Evolutionary conservation across 1,140 invertebrate genomes (phyloP), one percentile per base, ranked within the genome.

Genomic region (Apolygus lucorum): DNA sequence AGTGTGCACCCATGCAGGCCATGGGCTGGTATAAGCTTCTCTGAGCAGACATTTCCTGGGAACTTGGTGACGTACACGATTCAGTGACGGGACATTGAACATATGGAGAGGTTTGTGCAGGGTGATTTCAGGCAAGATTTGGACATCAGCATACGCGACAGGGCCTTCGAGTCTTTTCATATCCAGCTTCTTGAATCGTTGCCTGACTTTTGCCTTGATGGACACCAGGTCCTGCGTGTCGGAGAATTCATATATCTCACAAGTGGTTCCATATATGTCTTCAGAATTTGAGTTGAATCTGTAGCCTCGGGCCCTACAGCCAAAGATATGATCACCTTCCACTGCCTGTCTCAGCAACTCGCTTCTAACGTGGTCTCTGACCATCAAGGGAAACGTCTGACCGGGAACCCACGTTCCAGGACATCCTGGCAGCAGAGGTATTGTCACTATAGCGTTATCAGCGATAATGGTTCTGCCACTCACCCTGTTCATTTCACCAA

Each of bases 1-100:
- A 69, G 84, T 83, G 78, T 88, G 87, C 11, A 91, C 85, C 85
- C 84, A 85, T 25, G 76, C 75, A 69, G 84, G 84, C 84, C 84
- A 86, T 52, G 79, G 77, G 65, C 83, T 84, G 49, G 80, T 68
- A 4, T 75, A 70, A 42, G 84, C 78, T 73, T 85, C 84, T 67
- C 79, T 71, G 54, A 75, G 75, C 54, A 77, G 54, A 26, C 49
- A 72, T 11, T 49, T 11, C 67, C 71, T 73, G 49, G 28, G 54
- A 25, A 59, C 2, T 13, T 63, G 1, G 22, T 52, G 69, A 63
- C 52, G 13, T 28, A 67, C 70, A 24, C 67, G 69, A 62, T 74
- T 65, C n/a, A 74, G 63, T 26, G 70, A 71, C 13, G 11, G 28
- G n/a, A 68, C 24, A 42, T 63, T 67, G 1, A 71, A 52, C 24